Base-by-base conservation (phyloP, 2,888 invertebrate genomes). In the Philopedon plagiatum region DNA sequence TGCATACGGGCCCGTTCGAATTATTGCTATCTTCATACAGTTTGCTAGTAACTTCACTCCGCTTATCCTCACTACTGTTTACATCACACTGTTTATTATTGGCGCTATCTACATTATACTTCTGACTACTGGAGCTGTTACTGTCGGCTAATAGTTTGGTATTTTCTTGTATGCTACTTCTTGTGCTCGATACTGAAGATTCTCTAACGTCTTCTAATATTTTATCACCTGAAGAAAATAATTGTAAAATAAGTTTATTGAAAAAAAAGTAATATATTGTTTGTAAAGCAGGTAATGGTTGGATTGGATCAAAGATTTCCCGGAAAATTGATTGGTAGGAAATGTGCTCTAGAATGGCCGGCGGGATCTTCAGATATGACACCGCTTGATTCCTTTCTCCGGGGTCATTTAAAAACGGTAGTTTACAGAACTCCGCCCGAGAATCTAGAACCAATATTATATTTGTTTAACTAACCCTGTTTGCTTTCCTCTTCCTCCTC, bases 401-500 rank as follows among this genome's bases (percentile, higher is more conserved):
- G n/a, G n/a, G n/a, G n/a, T n/a, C n/a, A n/a, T n/a, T n/a, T n/a
- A n/a, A n/a, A n/a, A n/a, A n/a, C n/a, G n/a, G n/a, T n/a, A n/a
- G n/a, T n/a, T n/a, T n/a, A n/a, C n/a, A n/a, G n/a, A n/a, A n/a
- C n/a, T n/a, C n/a, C n/a, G n/a, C n/a, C n/a, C n/a, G n/a, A n/a
- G n/a, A n/a, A n/a, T n/a, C n/a, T n/a, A n/a, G n/a, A n/a, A n/a
- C n/a, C n/a, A n/a, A n/a, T n/a, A n/a, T n/a, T n/a, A n/a, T n/a
- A n/a, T n/a, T n/a, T 29, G 29, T 29, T 3, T 29, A 44, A 29
- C 57, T 5, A 21, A 61, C 62, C 60, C 23, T 65, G 64, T 18
- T 41, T 51, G 8, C 5, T 37, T 32, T 75, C 68, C 11, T 72
- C 78, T 75, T 77, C 70, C 37, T 81, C 81, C 18, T 76, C 76